phyloP scores from a whole-genome alignment of 2,113 vertebrate species.

The Spheniscus mendiculus region DNA sequence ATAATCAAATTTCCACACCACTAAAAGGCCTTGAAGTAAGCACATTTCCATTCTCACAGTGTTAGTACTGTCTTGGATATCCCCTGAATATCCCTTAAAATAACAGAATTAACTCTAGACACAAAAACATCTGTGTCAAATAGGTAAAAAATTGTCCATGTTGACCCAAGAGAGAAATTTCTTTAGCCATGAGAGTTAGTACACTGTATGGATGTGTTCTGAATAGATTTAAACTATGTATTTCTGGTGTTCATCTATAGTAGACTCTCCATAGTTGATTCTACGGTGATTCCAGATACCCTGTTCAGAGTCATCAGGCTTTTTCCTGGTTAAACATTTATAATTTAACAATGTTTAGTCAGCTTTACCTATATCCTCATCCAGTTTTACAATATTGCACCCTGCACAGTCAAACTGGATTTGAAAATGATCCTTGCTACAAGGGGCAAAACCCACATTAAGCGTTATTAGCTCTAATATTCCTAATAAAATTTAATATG shows the following conservation, averaged over 20 bases:
- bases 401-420: background rate
- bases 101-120: background rate
- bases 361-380: background rate
- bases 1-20: background rate
- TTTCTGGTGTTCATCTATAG: background rate
- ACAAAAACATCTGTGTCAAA: background rate
- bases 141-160: background rate
- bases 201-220: background rate
- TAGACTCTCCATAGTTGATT: background rate
- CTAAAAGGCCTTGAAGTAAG: background rate
- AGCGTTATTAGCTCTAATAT: background rate
- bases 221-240: accelerated
- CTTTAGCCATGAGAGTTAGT: background rate
- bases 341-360: background rate
- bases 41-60: background rate
- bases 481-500: background rate
- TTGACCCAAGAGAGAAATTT: background rate
- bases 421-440: background rate
- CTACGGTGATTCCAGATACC: background rate
- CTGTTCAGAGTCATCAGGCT: background rate
- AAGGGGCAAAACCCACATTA: background rate
- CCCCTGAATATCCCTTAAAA: background rate
- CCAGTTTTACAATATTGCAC: background rate
- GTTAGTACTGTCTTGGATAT: background rate
- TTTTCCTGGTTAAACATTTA: background rate